A percentile compares a stretch with the other conserved stretches of the same genome.
phyloP scores from a whole-genome alignment of 2,797 vertebrate genomes.

The Peromyscus melanophrys region DNA sequence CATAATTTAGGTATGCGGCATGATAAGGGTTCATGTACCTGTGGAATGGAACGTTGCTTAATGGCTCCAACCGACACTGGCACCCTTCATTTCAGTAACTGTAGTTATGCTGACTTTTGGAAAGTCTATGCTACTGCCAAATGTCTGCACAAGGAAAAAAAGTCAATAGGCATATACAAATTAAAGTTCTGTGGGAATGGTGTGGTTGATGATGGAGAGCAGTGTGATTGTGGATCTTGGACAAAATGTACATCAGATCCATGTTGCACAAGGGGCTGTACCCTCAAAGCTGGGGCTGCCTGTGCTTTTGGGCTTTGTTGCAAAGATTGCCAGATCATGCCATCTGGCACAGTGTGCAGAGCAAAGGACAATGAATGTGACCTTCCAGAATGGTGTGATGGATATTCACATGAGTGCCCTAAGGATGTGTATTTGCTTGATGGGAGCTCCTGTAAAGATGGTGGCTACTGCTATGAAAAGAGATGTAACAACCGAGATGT shows the following conservation, averaged over 20 bases:
- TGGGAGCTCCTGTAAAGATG: neutral
- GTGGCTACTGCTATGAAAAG: neutral
- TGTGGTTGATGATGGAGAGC: slow-evolving; percentile 75
- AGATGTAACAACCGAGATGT: neutral
- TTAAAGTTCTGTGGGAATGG: slow-evolving; percentile 81
- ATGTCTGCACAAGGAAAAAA: neutral
- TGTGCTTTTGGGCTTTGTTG: slow-evolving; percentile 7
- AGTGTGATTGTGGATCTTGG: slow-evolving; percentile 84
- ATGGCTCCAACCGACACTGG: accelerated
- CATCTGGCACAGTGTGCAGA: neutral
- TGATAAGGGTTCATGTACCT: neutral
- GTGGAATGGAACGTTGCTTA: neutral
- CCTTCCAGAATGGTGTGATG: slow-evolving; percentile 25
- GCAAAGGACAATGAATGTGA: neutral
- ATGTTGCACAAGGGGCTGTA: slow-evolving; percentile 75
- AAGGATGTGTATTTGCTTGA: neutral
- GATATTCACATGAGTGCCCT: neutral
- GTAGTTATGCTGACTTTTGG: slow-evolving; percentile 29
- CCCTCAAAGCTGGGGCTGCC: slow-evolving; percentile 35
- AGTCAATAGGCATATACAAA: too few species aligned
- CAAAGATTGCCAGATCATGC: neutral
- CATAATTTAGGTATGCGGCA: slow-evolving; percentile 68
- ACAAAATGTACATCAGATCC: slow-evolving; percentile 75
- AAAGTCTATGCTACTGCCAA: neutral
- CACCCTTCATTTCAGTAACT: slow-evolving; percentile 60